Evolutionary conservation across 2,113 vertebrate species (phyloP).

Genomic region (Cyanoramphus novaezelandiae): DNA sequence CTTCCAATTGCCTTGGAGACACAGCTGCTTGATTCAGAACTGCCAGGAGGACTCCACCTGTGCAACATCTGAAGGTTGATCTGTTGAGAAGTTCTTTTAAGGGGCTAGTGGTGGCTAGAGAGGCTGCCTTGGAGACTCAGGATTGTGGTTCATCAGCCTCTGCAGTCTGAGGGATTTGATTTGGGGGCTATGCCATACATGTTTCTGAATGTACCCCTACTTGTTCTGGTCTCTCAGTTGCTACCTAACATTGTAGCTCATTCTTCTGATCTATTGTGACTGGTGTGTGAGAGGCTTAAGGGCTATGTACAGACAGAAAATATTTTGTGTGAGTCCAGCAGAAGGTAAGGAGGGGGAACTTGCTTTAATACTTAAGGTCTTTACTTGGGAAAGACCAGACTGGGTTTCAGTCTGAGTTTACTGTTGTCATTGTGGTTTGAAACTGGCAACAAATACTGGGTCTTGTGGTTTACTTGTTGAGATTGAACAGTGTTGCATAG

Average conservation of each 20-base stretch:
- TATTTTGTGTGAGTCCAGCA: fast-evolving
- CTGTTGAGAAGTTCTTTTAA: not conserved
- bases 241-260: fast-evolving
- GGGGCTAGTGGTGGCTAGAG: not conserved
- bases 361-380: not conserved
- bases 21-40: not conserved
- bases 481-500: not conserved
- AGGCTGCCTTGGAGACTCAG: not conserved
- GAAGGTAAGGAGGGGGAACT: not conserved
- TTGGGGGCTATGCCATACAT: fast-evolving
- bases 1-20: not conserved
- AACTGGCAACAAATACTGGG: not conserved
- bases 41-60: not conserved
- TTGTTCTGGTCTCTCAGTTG: not conserved
- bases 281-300: not conserved
- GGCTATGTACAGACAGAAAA: not conserved
- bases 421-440: not conserved
- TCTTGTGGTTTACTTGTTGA: not conserved
- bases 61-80: not conserved
- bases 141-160: fast-evolving
- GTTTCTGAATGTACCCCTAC: not conserved
- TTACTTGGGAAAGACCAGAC: not conserved
- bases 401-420: not conserved
- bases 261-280: not conserved
- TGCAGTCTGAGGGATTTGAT: fast-evolving